Evolutionary conservation across 2,113 vertebrate species (phyloP).

Genomic region (Otolemur garnettii): DNA sequence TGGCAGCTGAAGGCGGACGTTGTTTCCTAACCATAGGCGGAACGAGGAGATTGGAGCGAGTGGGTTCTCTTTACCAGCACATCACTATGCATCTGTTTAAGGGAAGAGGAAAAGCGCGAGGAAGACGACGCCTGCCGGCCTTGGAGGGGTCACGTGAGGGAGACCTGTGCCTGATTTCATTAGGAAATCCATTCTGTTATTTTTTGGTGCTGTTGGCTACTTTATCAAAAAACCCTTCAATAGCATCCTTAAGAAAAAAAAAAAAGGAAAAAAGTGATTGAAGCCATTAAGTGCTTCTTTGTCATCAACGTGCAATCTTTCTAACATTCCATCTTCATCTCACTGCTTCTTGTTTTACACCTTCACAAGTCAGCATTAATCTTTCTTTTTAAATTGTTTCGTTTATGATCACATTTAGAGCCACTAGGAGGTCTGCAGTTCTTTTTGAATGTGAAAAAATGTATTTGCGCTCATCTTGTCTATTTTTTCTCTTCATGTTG

Average conservation of each 20-base stretch:
- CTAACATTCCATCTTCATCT: constrained; percentile 98
- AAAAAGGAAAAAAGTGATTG: constrained; percentile 86
- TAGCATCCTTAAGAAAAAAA: constrained; percentile 89
- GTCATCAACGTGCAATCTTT: constrained; percentile 98
- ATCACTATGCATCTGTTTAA: constrained; percentile 91
- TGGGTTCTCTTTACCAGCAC: constrained; percentile 91
- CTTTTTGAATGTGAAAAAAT: constrained; percentile 96
- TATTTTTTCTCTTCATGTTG: constrained; percentile 92
- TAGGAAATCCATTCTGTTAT: constrained; percentile 95
- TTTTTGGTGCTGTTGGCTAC: constrained; percentile 99
- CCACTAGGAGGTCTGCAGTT: constrained; percentile 95
- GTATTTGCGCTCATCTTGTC: constrained; percentile 90
- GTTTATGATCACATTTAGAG: constrained; percentile 93
- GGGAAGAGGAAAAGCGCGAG: constrained; percentile 77
- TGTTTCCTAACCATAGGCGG: constrained; percentile 87
- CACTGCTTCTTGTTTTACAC: constrained; percentile 87
- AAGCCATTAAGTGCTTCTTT: constrained; percentile 92
- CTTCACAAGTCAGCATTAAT: constrained; percentile 91
- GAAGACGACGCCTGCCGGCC: constrained; percentile 88
- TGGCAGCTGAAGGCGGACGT: constrained; percentile 90
- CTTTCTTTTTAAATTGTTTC: constrained; percentile 83
- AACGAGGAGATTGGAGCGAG: constrained; percentile 84
- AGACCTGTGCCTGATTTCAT: constrained; percentile 98
- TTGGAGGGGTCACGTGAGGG: constrained; percentile 89
- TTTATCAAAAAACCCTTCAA: constrained; percentile 95